Base-by-base conservation (phyloP, 2,888 invertebrate species). In the Phania funesta region DNA sequence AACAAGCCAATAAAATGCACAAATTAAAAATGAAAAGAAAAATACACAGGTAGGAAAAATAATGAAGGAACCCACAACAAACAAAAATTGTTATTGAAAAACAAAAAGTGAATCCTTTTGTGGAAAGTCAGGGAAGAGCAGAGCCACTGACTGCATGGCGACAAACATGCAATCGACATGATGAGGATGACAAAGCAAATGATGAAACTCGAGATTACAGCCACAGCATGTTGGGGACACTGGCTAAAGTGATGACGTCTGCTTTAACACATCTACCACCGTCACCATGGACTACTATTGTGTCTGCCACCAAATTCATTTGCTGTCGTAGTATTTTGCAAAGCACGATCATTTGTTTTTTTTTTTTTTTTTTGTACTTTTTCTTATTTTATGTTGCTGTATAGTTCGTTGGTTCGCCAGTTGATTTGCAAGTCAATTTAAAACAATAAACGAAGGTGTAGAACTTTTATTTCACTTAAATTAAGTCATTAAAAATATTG, bases 381-480 rank as follows among this genome's bases (percentile, higher is more conserved):
- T 26, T 32, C 46, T 65, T 58, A 35, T 68, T 76, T 76, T 32
- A 68, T 65, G 41, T 65, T 54, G 35, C 46, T 46, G 73, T 50
- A 50, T 71, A 60, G 60, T 50, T 56, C 56, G 35, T 7, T 35
- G 7, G 3, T 16, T 58, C 38, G 35, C 11, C 50, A 26, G 4
- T 16, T 58, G 16, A 32, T 29, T 58, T 29, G 41, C 44, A 38
- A 68, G 64, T 68, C 65, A 75, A 82, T 81, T 84, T 85, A 86
- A 87, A 88, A 88, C 87, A 88, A 88, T 87, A 88, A 88, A 88
- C 86, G 87, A 88, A 88, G 88, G 87, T 87, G 88, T 87, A 87
- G 87, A 86, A 88, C 87, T 88, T 88, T 87, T 88, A 87, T 88
- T 87, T 85, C 87, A 88, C 87, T 88, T 89, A 88, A 89, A 89